Evolutionary conservation across 2,888 invertebrate species (phyloP).

Genomic region (Drosophila austrosaltans): DNA sequence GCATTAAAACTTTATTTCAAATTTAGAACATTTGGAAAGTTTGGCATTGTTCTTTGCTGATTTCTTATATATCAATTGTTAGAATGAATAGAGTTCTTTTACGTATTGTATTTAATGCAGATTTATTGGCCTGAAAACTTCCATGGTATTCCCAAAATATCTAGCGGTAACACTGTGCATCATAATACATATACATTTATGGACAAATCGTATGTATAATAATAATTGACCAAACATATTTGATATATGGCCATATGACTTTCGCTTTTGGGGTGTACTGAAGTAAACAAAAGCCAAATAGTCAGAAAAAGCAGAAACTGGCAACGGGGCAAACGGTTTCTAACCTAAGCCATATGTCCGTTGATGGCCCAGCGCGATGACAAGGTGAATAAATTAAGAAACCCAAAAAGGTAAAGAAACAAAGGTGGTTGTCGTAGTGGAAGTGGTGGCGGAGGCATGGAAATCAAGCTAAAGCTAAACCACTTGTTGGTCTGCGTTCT

Average conservation of each 20-base stretch:
- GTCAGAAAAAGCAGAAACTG: conserved; percentile 36
- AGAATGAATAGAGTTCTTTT: neutral
- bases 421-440: conserved; percentile 40
- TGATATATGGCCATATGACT: conserved; percentile 66
- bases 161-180: conserved; percentile 8
- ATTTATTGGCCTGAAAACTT: neutral
- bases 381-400: conserved; percentile 74
- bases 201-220: conserved; percentile 47
- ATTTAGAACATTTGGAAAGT: conserved; percentile 1
- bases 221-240: conserved; percentile 56
- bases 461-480: conserved; percentile 11
- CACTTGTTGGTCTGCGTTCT: conserved; percentile 57
- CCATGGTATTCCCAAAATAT: neutral
- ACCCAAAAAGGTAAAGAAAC: conserved; percentile 41
- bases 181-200: conserved; percentile 13
- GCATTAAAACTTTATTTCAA: too few species aligned
- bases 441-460: conserved; percentile 24
- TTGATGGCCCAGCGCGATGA: conserved; percentile 58
- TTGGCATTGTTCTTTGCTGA: neutral
- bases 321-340: conserved; percentile 52
- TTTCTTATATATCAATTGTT: neutral
- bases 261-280: conserved; percentile 60
- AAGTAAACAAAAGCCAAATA: conserved; percentile 33
- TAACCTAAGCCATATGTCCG: conserved; percentile 43
- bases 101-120: neutral